phyloP scores from a whole-genome alignment of 2,797 vertebrate species.

The Neosilurus hyrtlii region DNA sequence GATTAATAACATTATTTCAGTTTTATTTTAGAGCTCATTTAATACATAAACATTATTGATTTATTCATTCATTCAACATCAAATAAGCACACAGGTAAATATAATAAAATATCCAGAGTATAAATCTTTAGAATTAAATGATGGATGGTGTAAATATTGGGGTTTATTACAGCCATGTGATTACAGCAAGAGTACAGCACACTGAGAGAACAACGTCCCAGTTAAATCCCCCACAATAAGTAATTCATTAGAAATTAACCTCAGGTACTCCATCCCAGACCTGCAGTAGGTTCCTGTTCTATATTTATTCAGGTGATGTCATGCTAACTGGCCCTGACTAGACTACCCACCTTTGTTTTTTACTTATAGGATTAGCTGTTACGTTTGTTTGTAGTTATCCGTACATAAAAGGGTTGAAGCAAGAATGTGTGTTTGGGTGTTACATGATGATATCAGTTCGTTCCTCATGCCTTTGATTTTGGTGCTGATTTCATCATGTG shows the following conservation, averaged over 20 bases:
- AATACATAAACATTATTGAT: neutral
- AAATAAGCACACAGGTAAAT: neutral
- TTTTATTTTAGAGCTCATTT: neutral
- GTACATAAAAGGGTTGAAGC: constrained; percentile 7
- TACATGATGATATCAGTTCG: constrained; percentile 13
- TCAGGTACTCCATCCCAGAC: neutral
- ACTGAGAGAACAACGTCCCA: too few relatives aligned
- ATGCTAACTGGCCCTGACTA: constrained; percentile 4
- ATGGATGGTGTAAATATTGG: neutral
- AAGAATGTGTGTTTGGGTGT: constrained; percentile 11
- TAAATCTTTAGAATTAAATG: neutral
- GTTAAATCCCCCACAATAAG: too few relatives aligned
- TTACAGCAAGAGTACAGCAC: neutral
- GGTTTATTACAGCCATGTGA: neutral
- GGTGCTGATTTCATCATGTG: constrained; percentile 36
- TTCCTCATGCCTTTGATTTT: constrained; percentile 5
- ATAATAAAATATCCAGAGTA: neutral
- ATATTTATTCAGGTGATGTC: constrained; percentile 1
- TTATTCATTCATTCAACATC: neutral
- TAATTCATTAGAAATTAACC: neutral
- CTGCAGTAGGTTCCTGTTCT: neutral
- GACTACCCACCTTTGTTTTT: neutral
- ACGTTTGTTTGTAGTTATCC: neutral
- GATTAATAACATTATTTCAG: neutral
- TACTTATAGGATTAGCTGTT: neutral